Evolutionary conservation across 2,888 invertebrate genomes (phyloP).

Genomic region (Eupithecia vulgata): DNA sequence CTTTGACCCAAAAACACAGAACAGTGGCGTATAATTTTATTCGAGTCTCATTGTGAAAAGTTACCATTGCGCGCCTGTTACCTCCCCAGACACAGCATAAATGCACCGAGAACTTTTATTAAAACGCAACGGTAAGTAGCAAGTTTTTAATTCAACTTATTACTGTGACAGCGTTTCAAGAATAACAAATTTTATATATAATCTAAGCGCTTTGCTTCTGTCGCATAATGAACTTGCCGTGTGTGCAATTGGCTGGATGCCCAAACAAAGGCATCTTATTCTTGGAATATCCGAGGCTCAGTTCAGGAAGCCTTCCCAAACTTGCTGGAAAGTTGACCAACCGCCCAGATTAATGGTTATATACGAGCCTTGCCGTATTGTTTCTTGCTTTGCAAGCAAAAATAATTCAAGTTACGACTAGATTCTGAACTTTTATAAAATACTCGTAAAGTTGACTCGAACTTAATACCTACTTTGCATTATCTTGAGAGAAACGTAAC

Average conservation of each 20-base stretch:
- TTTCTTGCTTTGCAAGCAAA: constrained; percentile 48
- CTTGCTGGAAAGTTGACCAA: constrained; percentile 57
- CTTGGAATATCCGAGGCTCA: not conserved
- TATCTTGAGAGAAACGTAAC: not conserved
- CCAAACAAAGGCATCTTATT: constrained; percentile 31
- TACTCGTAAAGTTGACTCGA: constrained; percentile 13
- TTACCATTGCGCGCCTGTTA: constrained; percentile 49
- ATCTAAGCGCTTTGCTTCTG: constrained; percentile 8
- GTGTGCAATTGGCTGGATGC: constrained; percentile 43
- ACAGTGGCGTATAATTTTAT: constrained; percentile 42
- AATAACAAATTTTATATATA: constrained; percentile 16
- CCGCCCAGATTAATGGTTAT: constrained; percentile 67
- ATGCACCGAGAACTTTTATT: constrained; percentile 61
- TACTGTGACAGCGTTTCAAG: constrained; percentile 36
- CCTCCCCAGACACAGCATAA: constrained; percentile 52
- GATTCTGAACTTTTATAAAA: constrained; percentile 48
- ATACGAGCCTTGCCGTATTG: constrained; percentile 60
- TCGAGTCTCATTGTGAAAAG: constrained; percentile 53
- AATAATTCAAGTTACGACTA: constrained; percentile 50
- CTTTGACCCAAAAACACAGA: constrained; percentile 31
- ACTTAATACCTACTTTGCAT: not conserved
- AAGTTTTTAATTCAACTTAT: constrained; percentile 51
- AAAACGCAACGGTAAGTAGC: constrained; percentile 51
- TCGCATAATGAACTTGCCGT: constrained; percentile 34
- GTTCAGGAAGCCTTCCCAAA: constrained; percentile 31